Conservation (phyloP, 2,888 invertebrate species). For the Tenthredo scrophulariae region DNA sequence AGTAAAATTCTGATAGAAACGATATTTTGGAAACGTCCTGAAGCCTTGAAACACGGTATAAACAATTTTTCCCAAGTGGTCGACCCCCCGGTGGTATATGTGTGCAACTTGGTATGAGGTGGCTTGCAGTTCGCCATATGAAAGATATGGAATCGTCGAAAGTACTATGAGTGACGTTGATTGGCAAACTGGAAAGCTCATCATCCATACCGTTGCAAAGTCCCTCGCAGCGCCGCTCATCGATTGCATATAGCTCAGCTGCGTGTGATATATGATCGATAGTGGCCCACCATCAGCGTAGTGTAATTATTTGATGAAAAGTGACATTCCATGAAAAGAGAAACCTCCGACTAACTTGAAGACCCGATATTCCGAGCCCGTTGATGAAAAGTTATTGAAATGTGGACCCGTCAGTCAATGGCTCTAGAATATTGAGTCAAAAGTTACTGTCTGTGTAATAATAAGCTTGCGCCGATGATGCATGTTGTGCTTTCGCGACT, state of each 20-base stretch:
- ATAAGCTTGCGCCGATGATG: conserved; percentile 78
- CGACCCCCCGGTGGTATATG: background rate
- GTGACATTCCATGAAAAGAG: background rate
- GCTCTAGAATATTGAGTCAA: conserved; percentile 64
- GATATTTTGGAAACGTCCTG: background rate
- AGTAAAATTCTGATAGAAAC: background rate
- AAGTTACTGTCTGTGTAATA: conserved; percentile 63
- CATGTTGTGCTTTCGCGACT: conserved; percentile 77
- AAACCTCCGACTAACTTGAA: conserved; percentile 25
- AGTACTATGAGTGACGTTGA: background rate
- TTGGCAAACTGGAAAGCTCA: background rate
- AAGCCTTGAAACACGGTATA: background rate
- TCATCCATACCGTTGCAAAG: background rate
- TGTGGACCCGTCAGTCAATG: background rate
- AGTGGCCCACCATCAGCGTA: background rate
- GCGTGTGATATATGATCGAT: background rate
- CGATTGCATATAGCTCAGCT: conserved; percentile 9
- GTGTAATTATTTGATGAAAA: conserved; percentile 39
- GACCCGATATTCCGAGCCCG: background rate
- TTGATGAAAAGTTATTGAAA: background rate
- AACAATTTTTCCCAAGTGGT: background rate
- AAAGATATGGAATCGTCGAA: background rate
- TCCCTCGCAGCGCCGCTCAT: background rate
- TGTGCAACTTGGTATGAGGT: conserved; percentile 32
- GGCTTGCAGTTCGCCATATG: background rate